Percentiles rank a stretch among this genome's conserved stretches.
phyloP scores from a whole-genome alignment of 2,888 invertebrate species.

The Cantharis rufa region DNA sequence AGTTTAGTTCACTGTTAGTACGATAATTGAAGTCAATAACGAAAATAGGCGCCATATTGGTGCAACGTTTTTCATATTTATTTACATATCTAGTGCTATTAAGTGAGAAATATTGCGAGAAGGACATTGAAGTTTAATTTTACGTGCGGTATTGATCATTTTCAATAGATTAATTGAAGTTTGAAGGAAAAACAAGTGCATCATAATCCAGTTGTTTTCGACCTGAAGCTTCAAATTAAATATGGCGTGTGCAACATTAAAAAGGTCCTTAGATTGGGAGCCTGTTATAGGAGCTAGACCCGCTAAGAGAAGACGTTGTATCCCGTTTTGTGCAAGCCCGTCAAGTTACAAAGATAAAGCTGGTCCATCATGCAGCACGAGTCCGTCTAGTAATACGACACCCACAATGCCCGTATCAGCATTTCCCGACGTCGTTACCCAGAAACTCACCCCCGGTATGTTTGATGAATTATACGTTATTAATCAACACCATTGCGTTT shows the following conservation, averaged over 20 bases:
- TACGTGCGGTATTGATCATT: background rate
- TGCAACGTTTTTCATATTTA: constrained; percentile 18
- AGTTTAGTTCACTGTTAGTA: constrained; percentile 28
- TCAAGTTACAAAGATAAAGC: constrained; percentile 48
- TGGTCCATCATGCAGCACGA: constrained; percentile 32
- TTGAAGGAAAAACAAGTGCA: constrained; percentile 48
- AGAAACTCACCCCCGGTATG: constrained; percentile 89
- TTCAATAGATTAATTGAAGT: constrained; percentile 26
- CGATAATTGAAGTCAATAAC: constrained; percentile 30
- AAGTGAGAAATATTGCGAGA: background rate
- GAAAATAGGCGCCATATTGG: constrained; percentile 50
- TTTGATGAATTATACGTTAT: constrained; percentile 32
- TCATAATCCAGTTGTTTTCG: constrained; percentile 37
- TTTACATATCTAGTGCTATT: background rate
- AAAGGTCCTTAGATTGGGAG: constrained; percentile 94
- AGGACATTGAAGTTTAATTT: background rate
- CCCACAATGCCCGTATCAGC: constrained; percentile 66
- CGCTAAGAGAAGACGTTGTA: constrained; percentile 88
- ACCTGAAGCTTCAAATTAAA: constrained; percentile 53
- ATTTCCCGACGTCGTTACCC: constrained; percentile 80
- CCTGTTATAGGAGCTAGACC: constrained; percentile 84
- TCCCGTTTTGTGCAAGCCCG: constrained; percentile 78
- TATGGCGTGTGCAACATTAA: constrained; percentile 98
- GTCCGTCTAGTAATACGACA: constrained; percentile 47
- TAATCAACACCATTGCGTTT: background rate